Evolutionary conservation across 1,140 invertebrate genomes (phyloP).

Genomic region (Lethocerus indicus): DNA sequence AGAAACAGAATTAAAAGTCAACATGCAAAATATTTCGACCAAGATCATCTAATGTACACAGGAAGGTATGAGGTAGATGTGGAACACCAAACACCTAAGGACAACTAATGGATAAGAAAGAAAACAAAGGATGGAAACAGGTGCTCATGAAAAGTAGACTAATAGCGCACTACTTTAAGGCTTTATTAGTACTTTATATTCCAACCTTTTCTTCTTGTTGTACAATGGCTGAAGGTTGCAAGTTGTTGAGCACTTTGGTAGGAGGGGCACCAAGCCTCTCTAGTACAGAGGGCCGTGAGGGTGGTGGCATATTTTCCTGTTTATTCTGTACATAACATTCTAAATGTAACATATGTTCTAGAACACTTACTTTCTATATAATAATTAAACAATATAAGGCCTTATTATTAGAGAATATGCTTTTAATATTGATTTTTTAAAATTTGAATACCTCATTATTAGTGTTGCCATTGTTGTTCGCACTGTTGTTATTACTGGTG

Average conservation of each 20-base stretch:
- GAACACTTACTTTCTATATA: neutral
- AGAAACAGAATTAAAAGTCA: too few relatives aligned
- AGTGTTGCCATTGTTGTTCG: neutral
- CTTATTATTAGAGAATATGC: neutral
- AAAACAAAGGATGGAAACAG: too few relatives aligned
- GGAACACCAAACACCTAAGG: too few relatives aligned
- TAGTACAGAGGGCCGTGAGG: slow-evolving; percentile 26
- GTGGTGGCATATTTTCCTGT: slow-evolving; percentile 37
- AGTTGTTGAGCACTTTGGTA: slow-evolving; percentile 27
- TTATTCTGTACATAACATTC: slow-evolving; percentile 26
- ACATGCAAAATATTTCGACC: too few relatives aligned
- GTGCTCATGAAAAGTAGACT: too few relatives aligned
- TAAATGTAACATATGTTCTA: too few relatives aligned
- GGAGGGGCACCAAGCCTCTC: slow-evolving; percentile 31
- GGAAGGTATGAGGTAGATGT: too few relatives aligned
- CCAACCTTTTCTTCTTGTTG: slow-evolving; percentile 12
- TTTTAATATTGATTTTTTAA: neutral
- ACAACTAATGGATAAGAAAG: too few relatives aligned
- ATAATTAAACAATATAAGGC: neutral
- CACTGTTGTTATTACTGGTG: neutral
- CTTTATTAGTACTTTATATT: too few relatives aligned
- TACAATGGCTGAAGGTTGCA: slow-evolving; percentile 31
- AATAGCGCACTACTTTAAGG: too few relatives aligned
- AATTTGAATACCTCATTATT: neutral
- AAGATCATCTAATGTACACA: too few relatives aligned